These are phyloP conservation scores for Biston stratarius DNA, from an alignment of 2,888 invertebrate species.

Conservation along the genomic window DNA sequence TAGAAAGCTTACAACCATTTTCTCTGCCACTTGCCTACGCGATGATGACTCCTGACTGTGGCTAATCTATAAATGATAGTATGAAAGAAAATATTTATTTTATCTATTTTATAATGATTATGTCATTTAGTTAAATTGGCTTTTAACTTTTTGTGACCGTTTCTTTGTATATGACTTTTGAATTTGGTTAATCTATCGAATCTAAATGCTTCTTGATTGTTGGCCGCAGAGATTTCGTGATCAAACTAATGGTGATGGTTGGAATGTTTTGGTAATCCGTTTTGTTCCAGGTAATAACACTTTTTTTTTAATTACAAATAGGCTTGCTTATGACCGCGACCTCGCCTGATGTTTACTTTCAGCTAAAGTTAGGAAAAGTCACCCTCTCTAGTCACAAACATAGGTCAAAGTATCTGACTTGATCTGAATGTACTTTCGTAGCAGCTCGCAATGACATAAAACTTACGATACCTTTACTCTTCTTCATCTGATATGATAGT, in stretches of 20 bases:
- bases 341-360: too few relatives aligned
- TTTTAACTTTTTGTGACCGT: constrained; percentile 17
- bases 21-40: constrained; percentile 24
- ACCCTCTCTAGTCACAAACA: too few relatives aligned
- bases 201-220: constrained; percentile 11
- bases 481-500: too few relatives aligned
- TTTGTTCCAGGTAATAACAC: constrained; percentile 2
- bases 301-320: not conserved
- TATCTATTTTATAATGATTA: constrained; percentile 28
- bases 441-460: too few relatives aligned
- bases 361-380: too few relatives aligned
- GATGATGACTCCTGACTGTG: constrained; percentile 39
- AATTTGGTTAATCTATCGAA: constrained; percentile 14
- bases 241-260: not conserved
- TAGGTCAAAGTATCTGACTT: too few relatives aligned
- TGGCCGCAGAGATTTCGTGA: not conserved
- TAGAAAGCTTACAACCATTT: constrained; percentile 42
- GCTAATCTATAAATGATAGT: constrained; percentile 45
- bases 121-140: constrained; percentile 27
- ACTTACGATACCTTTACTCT: too few relatives aligned
- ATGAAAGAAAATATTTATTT: constrained; percentile 42
- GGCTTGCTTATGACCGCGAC: too few relatives aligned
- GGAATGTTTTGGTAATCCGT: not conserved
- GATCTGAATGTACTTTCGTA: too few relatives aligned
- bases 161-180: constrained; percentile 11